Evolutionary conservation across 2,888 invertebrate species (phyloP).

Genomic region (Serripes groenlandicus): DNA sequence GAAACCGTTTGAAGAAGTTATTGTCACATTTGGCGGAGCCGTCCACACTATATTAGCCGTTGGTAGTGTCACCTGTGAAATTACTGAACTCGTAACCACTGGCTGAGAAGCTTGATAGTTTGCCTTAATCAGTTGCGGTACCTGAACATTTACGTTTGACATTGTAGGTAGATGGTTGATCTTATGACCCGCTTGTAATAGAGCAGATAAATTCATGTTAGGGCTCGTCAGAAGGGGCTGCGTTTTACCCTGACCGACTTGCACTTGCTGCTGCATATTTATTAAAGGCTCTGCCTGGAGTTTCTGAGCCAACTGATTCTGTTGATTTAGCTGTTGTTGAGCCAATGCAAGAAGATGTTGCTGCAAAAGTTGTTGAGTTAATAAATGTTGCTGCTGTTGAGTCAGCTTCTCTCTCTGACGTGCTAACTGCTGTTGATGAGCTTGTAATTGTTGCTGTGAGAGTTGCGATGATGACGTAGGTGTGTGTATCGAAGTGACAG

Average conservation of each 20-base stretch:
- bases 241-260: not conserved
- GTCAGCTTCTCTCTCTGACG: constrained; percentile 51
- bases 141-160: constrained; percentile 28
- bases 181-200: constrained; percentile 49
- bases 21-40: constrained; percentile 58
- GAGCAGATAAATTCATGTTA: constrained; percentile 41
- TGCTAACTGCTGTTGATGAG: constrained; percentile 45
- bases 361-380: constrained; percentile 52
- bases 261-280: constrained; percentile 15
- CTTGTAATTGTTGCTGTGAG: constrained; percentile 36
- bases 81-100: not conserved
- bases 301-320: constrained; percentile 16
- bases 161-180: constrained; percentile 14
- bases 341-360: constrained; percentile 46
- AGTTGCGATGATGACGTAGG: not conserved
- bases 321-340: constrained; percentile 35
- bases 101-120: not conserved
- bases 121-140: constrained; percentile 41
- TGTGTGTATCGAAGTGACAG: not conserved
- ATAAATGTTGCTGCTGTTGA: constrained; percentile 52
- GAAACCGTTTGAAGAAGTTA: constrained; percentile 59
- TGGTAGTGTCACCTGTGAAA: constrained; percentile 30
- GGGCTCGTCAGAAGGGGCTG: constrained; percentile 27
- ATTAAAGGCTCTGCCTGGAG: not conserved
- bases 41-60: constrained; percentile 61